phyloP scores from a whole-genome alignment of 2,888 invertebrate species.

The Gasteruption jaculator region DNA sequence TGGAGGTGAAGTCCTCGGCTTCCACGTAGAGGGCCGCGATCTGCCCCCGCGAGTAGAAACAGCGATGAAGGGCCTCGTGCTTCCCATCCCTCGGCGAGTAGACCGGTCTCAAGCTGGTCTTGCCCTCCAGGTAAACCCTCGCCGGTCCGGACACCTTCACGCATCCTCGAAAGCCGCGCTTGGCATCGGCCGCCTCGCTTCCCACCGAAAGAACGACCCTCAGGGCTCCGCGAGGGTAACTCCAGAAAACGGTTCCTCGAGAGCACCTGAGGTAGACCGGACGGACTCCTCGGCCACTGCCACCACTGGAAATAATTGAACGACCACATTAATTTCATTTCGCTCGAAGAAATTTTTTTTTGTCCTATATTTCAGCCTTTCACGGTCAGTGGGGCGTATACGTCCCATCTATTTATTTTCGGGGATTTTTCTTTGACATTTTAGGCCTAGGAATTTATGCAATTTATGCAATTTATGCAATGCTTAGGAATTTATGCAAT shows the following conservation, averaged over 20 bases:
- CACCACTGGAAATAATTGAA: conserved; percentile 62
- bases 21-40: conserved; percentile 59
- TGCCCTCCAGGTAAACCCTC: conserved; percentile 44
- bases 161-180: conserved; percentile 67
- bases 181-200: conserved; percentile 50
- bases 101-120: conserved; percentile 49
- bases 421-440: too few relatives aligned
- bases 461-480: too few relatives aligned
- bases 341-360: too few relatives aligned
- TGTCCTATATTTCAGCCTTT: too few relatives aligned
- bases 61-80: conserved; percentile 50
- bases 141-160: conserved; percentile 56
- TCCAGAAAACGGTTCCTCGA: conserved; percentile 69
- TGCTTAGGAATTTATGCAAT: too few relatives aligned
- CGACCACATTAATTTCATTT: too few relatives aligned
- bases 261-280: conserved; percentile 74
- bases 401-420: too few relatives aligned
- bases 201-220: conserved; percentile 61
- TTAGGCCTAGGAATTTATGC: too few relatives aligned
- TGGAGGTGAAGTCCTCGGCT: conserved; percentile 44
- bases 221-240: conserved; percentile 71
- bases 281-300: conserved; percentile 62
- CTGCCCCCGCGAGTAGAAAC: conserved; percentile 53
- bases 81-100: conserved; percentile 54
- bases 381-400: too few relatives aligned